These are phyloP conservation scores for Colletes collaris DNA, from an alignment of 2,888 invertebrate species.

Conservation along the genomic window DNA sequence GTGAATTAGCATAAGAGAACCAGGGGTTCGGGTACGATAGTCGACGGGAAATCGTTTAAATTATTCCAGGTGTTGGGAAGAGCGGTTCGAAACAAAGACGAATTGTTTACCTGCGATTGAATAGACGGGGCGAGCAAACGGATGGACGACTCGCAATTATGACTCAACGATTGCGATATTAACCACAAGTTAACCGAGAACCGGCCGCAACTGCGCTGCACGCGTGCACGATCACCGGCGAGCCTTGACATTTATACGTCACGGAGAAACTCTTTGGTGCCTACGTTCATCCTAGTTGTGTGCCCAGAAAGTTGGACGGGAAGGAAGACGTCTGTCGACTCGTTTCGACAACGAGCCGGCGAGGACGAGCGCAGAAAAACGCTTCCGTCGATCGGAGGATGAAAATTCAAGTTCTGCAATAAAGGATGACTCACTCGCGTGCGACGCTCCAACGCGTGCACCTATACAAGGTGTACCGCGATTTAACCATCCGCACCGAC, in stretches of 20 bases:
- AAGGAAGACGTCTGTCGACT: neutral
- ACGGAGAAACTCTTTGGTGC: constrained; percentile 35
- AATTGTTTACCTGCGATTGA: constrained; percentile 31
- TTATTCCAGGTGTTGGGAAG: neutral
- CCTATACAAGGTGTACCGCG: constrained; percentile 27
- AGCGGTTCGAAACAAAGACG: constrained; percentile 28
- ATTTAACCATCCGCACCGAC: neutral
- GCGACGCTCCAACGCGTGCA: constrained; percentile 27
- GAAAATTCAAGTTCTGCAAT: constrained; percentile 53
- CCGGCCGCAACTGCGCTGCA: constrained; percentile 32
- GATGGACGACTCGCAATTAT: constrained; percentile 37
- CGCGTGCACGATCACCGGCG: constrained; percentile 36
- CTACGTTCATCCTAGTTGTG: constrained; percentile 28
- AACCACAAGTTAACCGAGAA: constrained; percentile 47
- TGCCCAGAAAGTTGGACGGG: neutral
- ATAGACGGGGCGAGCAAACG: constrained; percentile 11
- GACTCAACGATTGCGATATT: constrained; percentile 59
- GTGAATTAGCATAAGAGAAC: neutral
- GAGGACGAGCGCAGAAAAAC: constrained; percentile 37
- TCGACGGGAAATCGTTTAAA: neutral
- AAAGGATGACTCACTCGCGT: constrained; percentile 54
- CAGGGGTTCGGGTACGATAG: too few species aligned
- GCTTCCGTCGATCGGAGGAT: constrained; percentile 36
- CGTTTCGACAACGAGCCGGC: constrained; percentile 4
- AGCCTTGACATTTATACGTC: constrained; percentile 62